Conservation (phyloP, 2,797 vertebrate genomes). For the Cynodonichthys magdalenae region DNA sequence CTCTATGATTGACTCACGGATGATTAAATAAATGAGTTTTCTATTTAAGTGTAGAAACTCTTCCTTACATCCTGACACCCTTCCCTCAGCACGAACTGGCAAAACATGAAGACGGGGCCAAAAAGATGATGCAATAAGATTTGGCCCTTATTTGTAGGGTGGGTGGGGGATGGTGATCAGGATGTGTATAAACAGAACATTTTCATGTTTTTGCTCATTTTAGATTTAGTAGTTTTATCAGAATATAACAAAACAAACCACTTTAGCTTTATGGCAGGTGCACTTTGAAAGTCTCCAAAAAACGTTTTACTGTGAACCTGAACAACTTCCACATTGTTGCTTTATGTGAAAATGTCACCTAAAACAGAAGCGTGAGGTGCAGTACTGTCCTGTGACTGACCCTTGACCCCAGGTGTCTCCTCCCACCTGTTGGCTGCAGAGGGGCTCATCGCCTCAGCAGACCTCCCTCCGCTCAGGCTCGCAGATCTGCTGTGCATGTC, state of each 20-base stretch:
- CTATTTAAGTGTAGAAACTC: too few relatives aligned
- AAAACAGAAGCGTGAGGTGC: constrained; percentile 27
- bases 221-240: not conserved
- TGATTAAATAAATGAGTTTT: too few relatives aligned
- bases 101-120: too few relatives aligned
- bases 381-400: constrained; percentile 60
- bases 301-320: not conserved
- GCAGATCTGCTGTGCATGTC: constrained; percentile 62
- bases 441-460: constrained; percentile 19
- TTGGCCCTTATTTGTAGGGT: too few relatives aligned
- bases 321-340: too few relatives aligned
- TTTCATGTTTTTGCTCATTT: not conserved
- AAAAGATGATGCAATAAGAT: too few relatives aligned
- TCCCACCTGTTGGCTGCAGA: constrained; percentile 52
- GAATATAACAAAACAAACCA: not conserved
- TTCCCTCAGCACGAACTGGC: too few relatives aligned
- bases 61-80: too few relatives aligned
- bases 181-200: not conserved
- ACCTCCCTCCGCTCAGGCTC: constrained; percentile 23
- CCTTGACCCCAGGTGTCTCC: constrained; percentile 73
- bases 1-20: too few relatives aligned
- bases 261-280: not conserved
- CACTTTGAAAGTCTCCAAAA: not conserved
- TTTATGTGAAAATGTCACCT: not conserved
- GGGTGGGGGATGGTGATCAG: not conserved